Evolutionary conservation across 2,888 invertebrate genomes (phyloP).

Genomic region (Hirtodrosophila trivittata): DNA sequence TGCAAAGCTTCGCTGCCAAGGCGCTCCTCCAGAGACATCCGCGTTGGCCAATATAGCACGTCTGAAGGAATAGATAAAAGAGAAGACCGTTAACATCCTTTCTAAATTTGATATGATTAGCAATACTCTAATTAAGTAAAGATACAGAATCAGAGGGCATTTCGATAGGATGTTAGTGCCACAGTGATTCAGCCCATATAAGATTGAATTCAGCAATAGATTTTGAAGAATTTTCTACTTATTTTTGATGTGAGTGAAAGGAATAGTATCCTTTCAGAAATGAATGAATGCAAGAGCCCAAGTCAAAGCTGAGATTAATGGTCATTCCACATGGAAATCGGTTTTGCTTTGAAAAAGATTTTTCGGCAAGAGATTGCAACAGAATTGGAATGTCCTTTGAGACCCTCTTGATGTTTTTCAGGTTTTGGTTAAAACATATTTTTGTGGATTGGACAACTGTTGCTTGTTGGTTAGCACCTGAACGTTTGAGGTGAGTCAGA

Average conservation of each 20-base stretch:
- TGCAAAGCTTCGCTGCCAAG: slow-evolving; percentile 91
- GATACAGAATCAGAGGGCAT: no score
- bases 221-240: slow-evolving; percentile 21
- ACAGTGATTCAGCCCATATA: no score
- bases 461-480: neutral
- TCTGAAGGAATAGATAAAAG: slow-evolving; percentile 86
- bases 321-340: neutral
- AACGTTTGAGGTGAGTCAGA: neutral
- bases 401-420: neutral
- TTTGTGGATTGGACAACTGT: neutral
- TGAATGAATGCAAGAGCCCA: neutral
- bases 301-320: neutral
- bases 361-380: no score
- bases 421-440: neutral
- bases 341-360: no score
- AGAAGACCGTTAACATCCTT: no score
- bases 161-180: no score
- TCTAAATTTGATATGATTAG: no score
- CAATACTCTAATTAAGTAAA: no score
- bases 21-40: slow-evolving; percentile 93
- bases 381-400: no score
- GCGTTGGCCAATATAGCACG: slow-evolving; percentile 97
- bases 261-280: neutral
- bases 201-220: no score
- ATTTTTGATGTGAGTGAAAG: neutral